Evolutionary conservation across 30 jellyfish, hydroid and myxozoan species (phyloP), one percentile per base, ranked within the genome.

Genomic region (Pseudorhiza aurosa): DNA sequence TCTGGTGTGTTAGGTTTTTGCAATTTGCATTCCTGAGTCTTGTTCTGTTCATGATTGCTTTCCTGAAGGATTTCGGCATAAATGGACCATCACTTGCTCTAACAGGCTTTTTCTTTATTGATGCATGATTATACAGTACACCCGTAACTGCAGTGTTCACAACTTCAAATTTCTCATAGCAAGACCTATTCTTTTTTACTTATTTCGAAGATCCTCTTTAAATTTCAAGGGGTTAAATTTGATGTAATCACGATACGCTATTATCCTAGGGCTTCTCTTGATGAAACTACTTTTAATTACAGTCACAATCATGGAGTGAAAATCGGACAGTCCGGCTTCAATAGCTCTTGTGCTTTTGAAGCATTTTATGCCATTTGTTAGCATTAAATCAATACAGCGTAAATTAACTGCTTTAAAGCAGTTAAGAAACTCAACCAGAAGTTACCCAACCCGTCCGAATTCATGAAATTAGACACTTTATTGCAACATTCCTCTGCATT

Each of bases 151-250:
- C 19, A 63, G 56, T 31, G 27, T 63, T 63, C 9, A 63, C 28
- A 63, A 7, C 57, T 63, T 29, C 71, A 57, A 7, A 51, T 12
- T 51, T 58, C 74, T 58, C 74, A 58, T 27, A 29, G 74, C 74
- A 28, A 58, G 63, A 50, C 2, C 73, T 45, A 72, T 72, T 50
- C 36, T 32, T 27, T 18, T 3, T 36, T 8, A 72, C 25, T 35
- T 39, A 0, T 72, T 69, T 50, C 26, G 2, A 35, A 72, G 85
- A 49, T 72, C 72, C 73, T 10, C 85, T 72, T 50, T 46, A 72
- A 72, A 72, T 72, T 18, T 49, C 58, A 43, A 35, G 87, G 63
- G 64, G 75, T 68, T 27, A 73, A 73, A 73, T 47, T 71, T 71
- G 56, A 71, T 71, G 71, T 28, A 71, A 35, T 71, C 55, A 47